These are phyloP conservation scores for Chondrosia reniformis DNA, from an alignment of 37 sponge, comb jelly and placozoan species.

Conservation along the genomic window DNA sequence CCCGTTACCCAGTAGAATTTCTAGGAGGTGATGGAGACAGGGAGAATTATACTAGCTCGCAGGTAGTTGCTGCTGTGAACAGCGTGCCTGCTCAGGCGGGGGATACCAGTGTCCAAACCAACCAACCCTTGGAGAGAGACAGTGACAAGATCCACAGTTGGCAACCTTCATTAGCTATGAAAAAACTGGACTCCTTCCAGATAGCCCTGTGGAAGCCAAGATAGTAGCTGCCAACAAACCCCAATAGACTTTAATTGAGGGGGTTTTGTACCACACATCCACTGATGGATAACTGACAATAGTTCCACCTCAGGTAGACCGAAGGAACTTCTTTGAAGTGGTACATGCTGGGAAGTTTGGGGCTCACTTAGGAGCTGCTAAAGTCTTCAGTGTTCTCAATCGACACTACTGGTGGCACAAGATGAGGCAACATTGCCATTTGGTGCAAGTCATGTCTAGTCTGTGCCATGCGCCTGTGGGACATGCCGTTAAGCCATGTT, in stretches of 20 bases:
- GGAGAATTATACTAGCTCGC: background rate
- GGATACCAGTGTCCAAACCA: background rate
- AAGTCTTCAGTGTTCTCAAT: background rate
- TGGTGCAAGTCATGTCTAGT: conserved; percentile 20
- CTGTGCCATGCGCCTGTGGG: conserved; percentile 35
- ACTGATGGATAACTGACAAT: background rate
- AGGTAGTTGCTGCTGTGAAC: background rate
- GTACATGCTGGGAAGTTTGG: conserved; percentile 16
- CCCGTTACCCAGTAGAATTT: background rate
- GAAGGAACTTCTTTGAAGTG: conserved; percentile 5
- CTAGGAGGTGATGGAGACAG: background rate
- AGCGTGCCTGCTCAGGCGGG: background rate
- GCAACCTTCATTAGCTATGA: background rate
- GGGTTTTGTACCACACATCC: conserved; percentile 17
- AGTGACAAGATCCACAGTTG: background rate
- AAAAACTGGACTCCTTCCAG: conserved; percentile 18
- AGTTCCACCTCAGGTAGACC: background rate
- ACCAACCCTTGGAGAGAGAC: background rate
- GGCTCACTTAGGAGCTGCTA: conserved; percentile 10
- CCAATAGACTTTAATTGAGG: background rate
- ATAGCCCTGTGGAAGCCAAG: background rate
- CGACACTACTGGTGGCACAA: conserved; percentile 42
- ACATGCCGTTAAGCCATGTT: background rate
- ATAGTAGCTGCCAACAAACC: background rate
- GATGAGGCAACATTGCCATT: conserved; percentile 17